Conservation (phyloP, 2,797 vertebrate genomes). For the Mormyrops attenuatus region DNA sequence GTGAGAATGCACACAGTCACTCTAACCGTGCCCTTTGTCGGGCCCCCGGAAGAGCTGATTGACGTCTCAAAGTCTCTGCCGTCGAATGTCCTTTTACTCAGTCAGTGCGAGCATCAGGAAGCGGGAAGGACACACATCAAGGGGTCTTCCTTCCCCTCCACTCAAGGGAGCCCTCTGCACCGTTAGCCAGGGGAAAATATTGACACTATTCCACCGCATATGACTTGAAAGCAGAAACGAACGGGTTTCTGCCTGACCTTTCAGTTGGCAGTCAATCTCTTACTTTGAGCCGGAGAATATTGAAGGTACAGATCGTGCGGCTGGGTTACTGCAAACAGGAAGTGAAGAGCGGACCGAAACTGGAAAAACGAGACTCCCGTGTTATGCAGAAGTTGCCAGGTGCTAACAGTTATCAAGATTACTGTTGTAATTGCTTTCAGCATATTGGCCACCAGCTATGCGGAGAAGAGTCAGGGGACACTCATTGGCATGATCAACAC, state of each 20-base stretch:
- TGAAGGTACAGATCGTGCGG: background rate
- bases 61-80: background rate
- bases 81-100: background rate
- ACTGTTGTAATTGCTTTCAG: background rate
- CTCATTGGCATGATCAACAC: background rate
- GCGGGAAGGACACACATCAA: background rate
- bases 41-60: background rate
- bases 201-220: slow-evolving; percentile 23
- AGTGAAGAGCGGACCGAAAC: background rate
- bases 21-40: background rate
- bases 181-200: slow-evolving; percentile 22
- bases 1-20: background rate
- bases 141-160: slow-evolving; percentile 4
- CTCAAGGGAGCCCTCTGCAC: slow-evolving; percentile 9
- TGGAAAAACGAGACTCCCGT: background rate
- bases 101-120: background rate
- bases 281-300: background rate
- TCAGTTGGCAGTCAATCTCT: background rate
- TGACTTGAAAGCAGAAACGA: slow-evolving; percentile 25
- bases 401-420: background rate
- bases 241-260: slow-evolving; percentile 7
- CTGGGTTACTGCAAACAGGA: background rate
- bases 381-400: background rate
- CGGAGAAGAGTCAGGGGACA: background rate
- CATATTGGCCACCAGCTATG: background rate